Conservation (phyloP, 2,888 invertebrate species). For the Rhodophaea formosa region DNA sequence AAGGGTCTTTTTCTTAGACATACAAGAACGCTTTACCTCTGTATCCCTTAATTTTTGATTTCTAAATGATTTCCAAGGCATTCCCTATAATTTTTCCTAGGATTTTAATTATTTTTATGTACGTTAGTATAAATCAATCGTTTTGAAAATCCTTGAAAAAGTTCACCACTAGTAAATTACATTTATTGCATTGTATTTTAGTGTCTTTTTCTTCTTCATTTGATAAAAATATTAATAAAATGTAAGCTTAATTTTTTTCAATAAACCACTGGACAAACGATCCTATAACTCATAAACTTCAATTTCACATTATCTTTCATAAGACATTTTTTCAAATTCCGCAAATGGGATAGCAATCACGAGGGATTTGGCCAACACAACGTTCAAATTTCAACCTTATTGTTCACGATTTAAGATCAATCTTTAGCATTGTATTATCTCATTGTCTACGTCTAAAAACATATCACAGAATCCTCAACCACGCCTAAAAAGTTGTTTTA, state of each 20-base stretch:
- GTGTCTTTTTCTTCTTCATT: no score
- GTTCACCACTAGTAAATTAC: no score
- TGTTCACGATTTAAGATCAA: background rate
- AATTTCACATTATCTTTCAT: constrained; percentile 13
- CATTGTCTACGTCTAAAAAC: background rate
- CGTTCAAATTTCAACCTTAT: background rate
- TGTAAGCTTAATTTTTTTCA: background rate
- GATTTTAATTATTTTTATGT: no score
- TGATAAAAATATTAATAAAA: no score
- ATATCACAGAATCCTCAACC: background rate
- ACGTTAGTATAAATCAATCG: no score
- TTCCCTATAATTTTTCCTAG: no score
- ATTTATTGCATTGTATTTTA: no score
- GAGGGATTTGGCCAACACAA: background rate
- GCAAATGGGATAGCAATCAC: constrained; percentile 13
- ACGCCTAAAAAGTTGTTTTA: background rate
- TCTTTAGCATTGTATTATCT: background rate
- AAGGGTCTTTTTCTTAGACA: no score
- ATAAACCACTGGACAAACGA: background rate
- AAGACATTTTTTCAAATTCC: constrained; percentile 6
- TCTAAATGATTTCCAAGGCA: no score
- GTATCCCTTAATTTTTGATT: no score
- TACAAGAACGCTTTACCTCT: no score
- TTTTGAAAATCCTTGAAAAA: no score
- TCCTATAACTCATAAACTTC: background rate